Conservation (phyloP, 2,888 invertebrate species). For the Empis livida region DNA sequence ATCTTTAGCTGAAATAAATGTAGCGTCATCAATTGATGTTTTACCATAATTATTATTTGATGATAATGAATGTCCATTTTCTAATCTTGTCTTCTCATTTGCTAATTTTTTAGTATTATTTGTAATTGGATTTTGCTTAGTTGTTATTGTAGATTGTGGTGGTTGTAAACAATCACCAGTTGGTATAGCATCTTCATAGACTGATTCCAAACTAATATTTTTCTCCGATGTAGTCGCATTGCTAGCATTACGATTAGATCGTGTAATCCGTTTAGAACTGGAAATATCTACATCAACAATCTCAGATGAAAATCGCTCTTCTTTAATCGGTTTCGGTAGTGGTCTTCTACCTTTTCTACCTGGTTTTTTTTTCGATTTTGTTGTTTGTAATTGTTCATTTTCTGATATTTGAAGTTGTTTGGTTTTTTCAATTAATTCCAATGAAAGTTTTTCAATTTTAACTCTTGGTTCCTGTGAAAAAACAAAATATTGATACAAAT, state of each 20-base stretch:
- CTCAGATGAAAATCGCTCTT: not conserved
- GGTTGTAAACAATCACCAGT: slow-evolving; percentile 6
- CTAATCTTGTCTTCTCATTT: no score
- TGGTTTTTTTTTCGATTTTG: slow-evolving; percentile 4
- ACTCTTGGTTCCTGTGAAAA: not conserved
- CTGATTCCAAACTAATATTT: slow-evolving; percentile 19
- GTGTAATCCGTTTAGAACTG: slow-evolving; percentile 1
- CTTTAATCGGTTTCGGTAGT: not conserved
- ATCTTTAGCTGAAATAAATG: slow-evolving; percentile 11
- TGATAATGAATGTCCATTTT: not conserved
- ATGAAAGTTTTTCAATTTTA: not conserved
- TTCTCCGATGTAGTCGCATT: not conserved
- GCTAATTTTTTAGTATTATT: slow-evolving; percentile 2
- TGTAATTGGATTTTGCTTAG: not conserved
- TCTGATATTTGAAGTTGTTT: slow-evolving; percentile 28
- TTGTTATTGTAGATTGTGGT: not conserved
- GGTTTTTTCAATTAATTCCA: slow-evolving; percentile 15
- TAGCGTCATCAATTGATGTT: slow-evolving; percentile 9
- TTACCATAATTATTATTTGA: slow-evolving; percentile 1
- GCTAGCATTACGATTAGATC: slow-evolving; percentile 5
- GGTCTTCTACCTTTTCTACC: slow-evolving; percentile 2
- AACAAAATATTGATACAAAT: slow-evolving; percentile 11
- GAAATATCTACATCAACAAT: slow-evolving; percentile 6
- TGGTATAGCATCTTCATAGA: slow-evolving; percentile 37
- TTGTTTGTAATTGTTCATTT: slow-evolving; percentile 11